phyloP scores from a whole-genome alignment of 2,888 invertebrate genomes.

The Aphodius granarius region DNA sequence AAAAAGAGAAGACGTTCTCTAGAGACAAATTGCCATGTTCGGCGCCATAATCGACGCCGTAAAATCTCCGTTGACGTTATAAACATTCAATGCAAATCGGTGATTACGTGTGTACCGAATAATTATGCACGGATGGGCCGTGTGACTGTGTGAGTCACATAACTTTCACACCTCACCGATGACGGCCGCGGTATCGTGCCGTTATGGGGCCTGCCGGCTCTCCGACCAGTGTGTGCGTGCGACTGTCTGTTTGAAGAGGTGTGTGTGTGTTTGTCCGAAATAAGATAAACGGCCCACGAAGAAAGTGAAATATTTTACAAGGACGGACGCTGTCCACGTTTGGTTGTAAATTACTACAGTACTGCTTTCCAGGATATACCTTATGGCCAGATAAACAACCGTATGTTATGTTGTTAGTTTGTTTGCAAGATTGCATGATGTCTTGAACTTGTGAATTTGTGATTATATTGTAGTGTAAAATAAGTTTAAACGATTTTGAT shows the following conservation, averaged over 20 bases:
- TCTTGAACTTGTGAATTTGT: neutral
- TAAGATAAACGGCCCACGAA: neutral
- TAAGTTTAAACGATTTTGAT: too few relatives aligned
- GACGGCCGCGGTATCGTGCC: neutral
- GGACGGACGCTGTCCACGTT: neutral
- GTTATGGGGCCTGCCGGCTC: neutral
- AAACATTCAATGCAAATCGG: neutral
- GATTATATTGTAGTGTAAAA: too few relatives aligned
- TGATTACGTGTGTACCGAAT: neutral
- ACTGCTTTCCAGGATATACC: neutral
- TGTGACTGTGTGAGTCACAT: neutral
- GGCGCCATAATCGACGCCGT: neutral
- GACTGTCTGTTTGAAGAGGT: neutral
- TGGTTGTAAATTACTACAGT: neutral
- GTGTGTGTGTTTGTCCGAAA: neutral
- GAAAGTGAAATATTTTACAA: neutral
- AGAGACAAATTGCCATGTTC: neutral
- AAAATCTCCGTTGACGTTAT: neutral
- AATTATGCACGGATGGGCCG: neutral
- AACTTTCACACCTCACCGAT: neutral
- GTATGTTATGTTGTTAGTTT: neutral
- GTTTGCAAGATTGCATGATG: neutral
- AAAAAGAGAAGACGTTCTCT: neutral
- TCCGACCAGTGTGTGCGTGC: neutral
- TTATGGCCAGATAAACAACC: neutral